Conservation (phyloP, 1,140 invertebrate genomes). For the Alviniconcha marisindica region DNA sequence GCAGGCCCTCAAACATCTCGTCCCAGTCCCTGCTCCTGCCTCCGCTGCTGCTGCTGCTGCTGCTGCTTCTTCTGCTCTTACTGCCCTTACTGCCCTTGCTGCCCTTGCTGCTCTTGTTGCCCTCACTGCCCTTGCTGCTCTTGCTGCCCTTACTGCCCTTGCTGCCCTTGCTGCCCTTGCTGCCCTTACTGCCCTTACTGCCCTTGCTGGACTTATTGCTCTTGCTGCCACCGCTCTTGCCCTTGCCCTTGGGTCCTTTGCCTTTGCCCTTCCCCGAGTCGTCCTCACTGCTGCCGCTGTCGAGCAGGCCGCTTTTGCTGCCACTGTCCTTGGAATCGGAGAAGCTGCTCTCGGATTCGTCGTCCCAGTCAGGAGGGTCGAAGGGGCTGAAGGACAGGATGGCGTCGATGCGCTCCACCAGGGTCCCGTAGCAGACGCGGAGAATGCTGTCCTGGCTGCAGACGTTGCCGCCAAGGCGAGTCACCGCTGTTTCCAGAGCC, state of each 20-base stretch:
- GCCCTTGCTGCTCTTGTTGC: background rate
- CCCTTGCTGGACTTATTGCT: background rate
- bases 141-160: background rate
- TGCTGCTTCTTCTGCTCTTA: background rate
- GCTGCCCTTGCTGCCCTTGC: background rate
- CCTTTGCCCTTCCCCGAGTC: background rate
- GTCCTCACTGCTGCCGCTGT: background rate
- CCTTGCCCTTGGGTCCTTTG: background rate
- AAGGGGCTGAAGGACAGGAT: constrained; percentile 13
- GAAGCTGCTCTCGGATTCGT: background rate
- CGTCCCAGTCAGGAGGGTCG: constrained; percentile 1
- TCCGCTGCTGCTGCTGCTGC: too few relatives aligned
- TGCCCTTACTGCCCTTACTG: background rate
- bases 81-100: background rate
- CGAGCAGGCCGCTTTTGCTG: background rate
- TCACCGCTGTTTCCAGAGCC: constrained; percentile 3
- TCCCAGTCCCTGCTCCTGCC: too few relatives aligned
- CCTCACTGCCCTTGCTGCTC: background rate
- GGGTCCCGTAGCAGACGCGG: background rate
- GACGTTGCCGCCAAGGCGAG: background rate
- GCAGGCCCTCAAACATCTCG: too few relatives aligned
- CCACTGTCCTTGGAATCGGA: background rate
- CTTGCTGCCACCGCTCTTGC: background rate
- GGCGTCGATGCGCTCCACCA: background rate
- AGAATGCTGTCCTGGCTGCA: constrained; percentile 15